Conservation (phyloP, 2,113 vertebrate genomes). For the Thalassarche chlororhynchos region DNA sequence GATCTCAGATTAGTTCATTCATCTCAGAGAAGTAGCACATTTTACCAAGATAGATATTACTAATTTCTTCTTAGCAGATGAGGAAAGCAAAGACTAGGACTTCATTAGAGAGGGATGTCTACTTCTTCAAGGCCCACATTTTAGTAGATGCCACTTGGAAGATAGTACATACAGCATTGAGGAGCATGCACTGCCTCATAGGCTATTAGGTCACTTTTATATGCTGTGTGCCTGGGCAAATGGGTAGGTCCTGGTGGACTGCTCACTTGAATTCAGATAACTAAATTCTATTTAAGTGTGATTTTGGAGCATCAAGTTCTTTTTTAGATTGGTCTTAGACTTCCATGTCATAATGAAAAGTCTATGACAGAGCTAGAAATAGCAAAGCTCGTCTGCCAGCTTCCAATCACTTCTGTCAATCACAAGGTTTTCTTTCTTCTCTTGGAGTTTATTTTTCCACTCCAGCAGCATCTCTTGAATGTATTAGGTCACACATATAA, state of each 20-base stretch:
- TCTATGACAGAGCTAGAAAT: neutral
- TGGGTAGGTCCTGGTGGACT: no score
- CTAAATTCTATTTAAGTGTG: neutral
- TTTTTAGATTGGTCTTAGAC: neutral
- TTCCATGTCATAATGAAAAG: neutral
- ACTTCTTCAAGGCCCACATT: neutral
- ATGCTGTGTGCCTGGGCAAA: neutral
- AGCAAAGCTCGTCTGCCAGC: neutral
- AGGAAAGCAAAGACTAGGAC: neutral
- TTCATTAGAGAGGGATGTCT: neutral
- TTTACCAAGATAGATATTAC: neutral
- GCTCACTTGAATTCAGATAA: neutral
- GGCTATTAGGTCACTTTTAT: neutral
- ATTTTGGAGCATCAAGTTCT: neutral
- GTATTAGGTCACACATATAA: neutral
- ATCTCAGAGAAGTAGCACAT: neutral
- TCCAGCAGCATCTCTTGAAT: neutral
- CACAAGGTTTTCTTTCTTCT: neutral
- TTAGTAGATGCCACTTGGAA: neutral
- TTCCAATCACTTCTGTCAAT: neutral
- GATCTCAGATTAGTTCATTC: neutral
- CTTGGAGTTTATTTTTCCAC: neutral
- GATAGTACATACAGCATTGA: accelerated
- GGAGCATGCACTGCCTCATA: neutral
- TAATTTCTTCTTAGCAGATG: neutral